Evolutionary conservation across 2,113 vertebrate genomes (phyloP).

Genomic region (Pluvianellus socialis): DNA sequence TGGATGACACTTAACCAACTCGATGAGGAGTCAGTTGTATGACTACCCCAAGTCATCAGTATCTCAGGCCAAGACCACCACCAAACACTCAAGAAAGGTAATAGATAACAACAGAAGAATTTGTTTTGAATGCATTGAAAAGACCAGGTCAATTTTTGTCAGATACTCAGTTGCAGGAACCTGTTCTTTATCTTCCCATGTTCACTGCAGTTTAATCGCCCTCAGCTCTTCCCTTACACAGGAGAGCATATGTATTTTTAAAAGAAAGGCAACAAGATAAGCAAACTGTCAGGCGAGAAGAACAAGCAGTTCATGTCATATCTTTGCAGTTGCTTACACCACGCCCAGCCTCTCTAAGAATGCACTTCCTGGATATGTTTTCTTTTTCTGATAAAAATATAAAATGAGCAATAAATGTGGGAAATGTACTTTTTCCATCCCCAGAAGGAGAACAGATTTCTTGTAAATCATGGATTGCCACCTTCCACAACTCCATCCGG

Average conservation of each 20-base stretch:
- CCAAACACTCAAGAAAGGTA: background rate
- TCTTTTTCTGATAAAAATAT: constrained; percentile 21
- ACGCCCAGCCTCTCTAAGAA: background rate
- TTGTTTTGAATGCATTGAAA: background rate
- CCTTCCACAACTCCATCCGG: background rate
- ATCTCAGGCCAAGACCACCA: background rate
- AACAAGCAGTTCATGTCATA: background rate
- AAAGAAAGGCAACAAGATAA: background rate
- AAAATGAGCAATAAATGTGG: background rate
- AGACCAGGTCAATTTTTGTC: background rate
- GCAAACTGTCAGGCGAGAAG: background rate
- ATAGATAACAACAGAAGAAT: background rate
- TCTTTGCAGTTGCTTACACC: background rate
- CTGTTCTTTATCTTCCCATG: background rate
- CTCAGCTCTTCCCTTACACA: background rate
- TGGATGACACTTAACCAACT: background rate
- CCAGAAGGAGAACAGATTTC: background rate
- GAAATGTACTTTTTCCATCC: constrained; percentile 5
- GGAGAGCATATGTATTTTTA: background rate
- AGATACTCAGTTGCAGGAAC: background rate
- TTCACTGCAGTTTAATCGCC: background rate
- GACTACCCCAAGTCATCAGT: background rate
- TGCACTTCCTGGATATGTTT: background rate
- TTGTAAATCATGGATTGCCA: background rate
- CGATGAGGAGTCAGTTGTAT: background rate